A percentile compares a stretch with the other conserved stretches of the same genome.
phyloP scores from a whole-genome alignment of 2,888 invertebrate genomes.

The Phengaris alcon region DNA sequence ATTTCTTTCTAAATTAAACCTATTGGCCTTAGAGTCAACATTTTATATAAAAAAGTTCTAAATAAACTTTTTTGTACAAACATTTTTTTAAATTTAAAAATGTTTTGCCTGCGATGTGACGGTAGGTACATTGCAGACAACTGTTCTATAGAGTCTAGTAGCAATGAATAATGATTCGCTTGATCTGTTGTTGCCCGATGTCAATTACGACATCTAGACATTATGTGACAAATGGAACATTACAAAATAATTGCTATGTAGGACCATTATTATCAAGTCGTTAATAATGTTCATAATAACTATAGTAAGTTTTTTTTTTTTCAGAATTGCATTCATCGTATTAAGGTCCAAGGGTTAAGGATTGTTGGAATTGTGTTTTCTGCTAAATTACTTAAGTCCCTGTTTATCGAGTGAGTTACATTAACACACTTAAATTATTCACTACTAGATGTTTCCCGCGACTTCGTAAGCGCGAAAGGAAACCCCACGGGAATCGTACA shows the following conservation, averaged over 20 bases:
- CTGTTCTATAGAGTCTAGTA: neutral
- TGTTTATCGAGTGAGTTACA: too few species aligned
- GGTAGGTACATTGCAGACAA: neutral
- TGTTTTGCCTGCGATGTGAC: neutral
- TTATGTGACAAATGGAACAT: constrained; percentile 28
- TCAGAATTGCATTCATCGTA: neutral
- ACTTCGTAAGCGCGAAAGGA: too few species aligned
- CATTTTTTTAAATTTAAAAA: too few species aligned
- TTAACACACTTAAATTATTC: too few species aligned
- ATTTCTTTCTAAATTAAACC: too few species aligned
- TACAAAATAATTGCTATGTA: constrained; percentile 26
- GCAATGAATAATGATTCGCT: constrained; percentile 15
- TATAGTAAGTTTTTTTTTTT: constrained; percentile 18
- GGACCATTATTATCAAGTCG: constrained; percentile 8
- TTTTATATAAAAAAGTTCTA: too few species aligned
- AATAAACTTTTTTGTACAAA: too few species aligned
- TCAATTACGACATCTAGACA: constrained; percentile 22
- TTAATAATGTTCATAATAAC: constrained; percentile 19
- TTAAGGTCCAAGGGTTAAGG: neutral
- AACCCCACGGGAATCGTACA: too few species aligned
- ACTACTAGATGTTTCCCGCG: too few species aligned
- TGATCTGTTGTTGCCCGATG: constrained; percentile 10
- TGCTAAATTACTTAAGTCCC: too few species aligned
- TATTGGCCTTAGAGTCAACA: too few species aligned
- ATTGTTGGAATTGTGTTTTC: neutral